These are phyloP conservation scores for Magallana gigas DNA, from an alignment of 1,140 invertebrate species.

Conservation along the genomic window DNA sequence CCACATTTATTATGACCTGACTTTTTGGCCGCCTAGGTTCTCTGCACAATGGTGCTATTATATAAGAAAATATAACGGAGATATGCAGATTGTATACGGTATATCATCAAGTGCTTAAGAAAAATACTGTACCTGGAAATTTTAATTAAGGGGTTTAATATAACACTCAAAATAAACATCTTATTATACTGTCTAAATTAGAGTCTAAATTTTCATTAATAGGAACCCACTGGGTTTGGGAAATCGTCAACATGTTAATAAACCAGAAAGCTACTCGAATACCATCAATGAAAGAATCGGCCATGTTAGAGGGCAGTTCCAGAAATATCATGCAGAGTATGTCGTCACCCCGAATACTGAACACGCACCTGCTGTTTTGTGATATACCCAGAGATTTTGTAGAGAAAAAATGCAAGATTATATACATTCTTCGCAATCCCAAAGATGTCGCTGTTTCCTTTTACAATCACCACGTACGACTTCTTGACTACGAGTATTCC, in stretches of 20 bases:
- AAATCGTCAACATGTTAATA: constrained; percentile 60
- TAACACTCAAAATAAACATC: too few relatives aligned
- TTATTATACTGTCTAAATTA: neutral
- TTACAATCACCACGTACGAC: constrained; percentile 61
- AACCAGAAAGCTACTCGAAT: constrained; percentile 45
- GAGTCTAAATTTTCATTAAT: neutral
- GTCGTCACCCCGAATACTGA: constrained; percentile 65
- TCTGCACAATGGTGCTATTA: too few relatives aligned
- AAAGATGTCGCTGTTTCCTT: constrained; percentile 70
- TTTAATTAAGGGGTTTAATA: too few relatives aligned
- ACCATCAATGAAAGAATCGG: constrained; percentile 54
- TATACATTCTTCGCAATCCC: constrained; percentile 66
- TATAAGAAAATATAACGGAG: too few relatives aligned
- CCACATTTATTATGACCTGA: neutral
- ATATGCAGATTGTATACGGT: too few relatives aligned
- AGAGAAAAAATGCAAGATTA: constrained; percentile 60
- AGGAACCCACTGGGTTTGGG: constrained; percentile 71
- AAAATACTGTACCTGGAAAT: too few relatives aligned
- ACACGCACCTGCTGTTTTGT: constrained; percentile 65
- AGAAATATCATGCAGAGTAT: constrained; percentile 48
- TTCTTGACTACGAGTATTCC: constrained; percentile 62
- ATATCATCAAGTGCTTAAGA: too few relatives aligned
- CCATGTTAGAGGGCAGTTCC: constrained; percentile 63
- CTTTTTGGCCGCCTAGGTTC: neutral
- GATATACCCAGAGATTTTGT: constrained; percentile 61